A percentile compares a stretch with the other conserved stretches of the same genome.
Evolutionary conservation across 2,797 vertebrate genomes (phyloP).

Genomic region (Squalus acanthias): DNA sequence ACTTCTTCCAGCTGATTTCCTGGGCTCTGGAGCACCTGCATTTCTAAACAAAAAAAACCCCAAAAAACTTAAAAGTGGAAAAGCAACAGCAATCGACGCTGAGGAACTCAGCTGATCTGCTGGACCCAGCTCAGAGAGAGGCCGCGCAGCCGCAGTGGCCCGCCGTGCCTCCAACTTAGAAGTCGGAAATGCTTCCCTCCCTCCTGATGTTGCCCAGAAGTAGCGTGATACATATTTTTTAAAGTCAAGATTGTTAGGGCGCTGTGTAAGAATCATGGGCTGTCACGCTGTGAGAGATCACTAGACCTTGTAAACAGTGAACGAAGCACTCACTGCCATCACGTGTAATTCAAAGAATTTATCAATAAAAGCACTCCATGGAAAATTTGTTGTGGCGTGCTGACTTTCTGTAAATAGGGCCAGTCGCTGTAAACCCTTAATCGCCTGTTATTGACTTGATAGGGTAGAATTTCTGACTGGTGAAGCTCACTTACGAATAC

Average conservation of each 20-base stretch:
- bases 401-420: background rate
- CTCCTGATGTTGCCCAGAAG: background rate
- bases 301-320: background rate
- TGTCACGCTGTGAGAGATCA: background rate
- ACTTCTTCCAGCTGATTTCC: background rate
- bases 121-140: background rate
- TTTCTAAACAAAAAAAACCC: background rate
- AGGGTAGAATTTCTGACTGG: background rate
- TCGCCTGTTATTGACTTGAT: background rate
- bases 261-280: background rate
- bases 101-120: too few relatives aligned
- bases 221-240: background rate
- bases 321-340: background rate
- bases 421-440: background rate
- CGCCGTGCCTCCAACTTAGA: background rate
- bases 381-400: background rate
- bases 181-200: background rate
- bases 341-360: background rate
- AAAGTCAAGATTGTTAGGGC: too few relatives aligned
- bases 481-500: background rate
- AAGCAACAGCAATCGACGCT: background rate
- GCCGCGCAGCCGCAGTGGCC: too few relatives aligned
- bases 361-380: background rate
- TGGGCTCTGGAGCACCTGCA: background rate
- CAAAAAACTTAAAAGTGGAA: background rate